A percentile compares a stretch with the other conserved stretches of the same genome.
Evolutionary conservation across 2,797 vertebrate genomes (phyloP).

Genomic region (Acrossocheilus fasciatus): DNA sequence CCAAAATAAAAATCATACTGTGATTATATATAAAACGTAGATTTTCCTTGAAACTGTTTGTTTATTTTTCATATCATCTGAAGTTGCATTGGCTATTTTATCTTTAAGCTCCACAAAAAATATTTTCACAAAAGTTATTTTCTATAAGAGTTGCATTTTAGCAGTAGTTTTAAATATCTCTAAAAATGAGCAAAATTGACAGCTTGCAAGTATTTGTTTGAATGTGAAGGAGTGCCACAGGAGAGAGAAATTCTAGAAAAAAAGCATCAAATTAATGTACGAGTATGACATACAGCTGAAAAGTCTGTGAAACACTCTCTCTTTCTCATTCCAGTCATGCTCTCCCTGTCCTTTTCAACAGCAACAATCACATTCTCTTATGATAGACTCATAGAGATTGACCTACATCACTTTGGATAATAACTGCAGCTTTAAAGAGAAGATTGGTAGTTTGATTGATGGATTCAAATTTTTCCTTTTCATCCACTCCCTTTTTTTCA

Average conservation of each 20-base stretch:
- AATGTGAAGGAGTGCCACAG: background rate
- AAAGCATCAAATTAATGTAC: constrained; percentile 5
- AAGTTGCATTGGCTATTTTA: background rate
- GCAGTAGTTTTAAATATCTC: background rate
- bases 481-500: background rate
- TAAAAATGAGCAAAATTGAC: background rate
- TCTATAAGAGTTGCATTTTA: background rate
- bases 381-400: constrained; percentile 26
- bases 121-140: background rate
- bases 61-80: background rate
- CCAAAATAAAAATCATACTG: background rate
- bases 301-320: constrained; percentile 13
- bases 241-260: constrained; percentile 4
- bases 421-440: constrained; percentile 39
- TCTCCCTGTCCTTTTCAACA: constrained; percentile 16
- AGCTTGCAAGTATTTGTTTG: constrained; percentile 18
- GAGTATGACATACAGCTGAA: constrained; percentile 1
- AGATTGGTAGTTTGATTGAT: constrained; percentile 38
- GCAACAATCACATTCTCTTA: constrained; percentile 30
- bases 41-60: background rate
- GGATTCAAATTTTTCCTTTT: constrained; percentile 35
- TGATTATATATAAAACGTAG: background rate
- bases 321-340: constrained; percentile 31
- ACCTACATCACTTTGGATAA: constrained; percentile 38
- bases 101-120: background rate